Evolutionary conservation across 2,113 vertebrate species (phyloP).

Genomic region (Phyllostomus discolor): DNA sequence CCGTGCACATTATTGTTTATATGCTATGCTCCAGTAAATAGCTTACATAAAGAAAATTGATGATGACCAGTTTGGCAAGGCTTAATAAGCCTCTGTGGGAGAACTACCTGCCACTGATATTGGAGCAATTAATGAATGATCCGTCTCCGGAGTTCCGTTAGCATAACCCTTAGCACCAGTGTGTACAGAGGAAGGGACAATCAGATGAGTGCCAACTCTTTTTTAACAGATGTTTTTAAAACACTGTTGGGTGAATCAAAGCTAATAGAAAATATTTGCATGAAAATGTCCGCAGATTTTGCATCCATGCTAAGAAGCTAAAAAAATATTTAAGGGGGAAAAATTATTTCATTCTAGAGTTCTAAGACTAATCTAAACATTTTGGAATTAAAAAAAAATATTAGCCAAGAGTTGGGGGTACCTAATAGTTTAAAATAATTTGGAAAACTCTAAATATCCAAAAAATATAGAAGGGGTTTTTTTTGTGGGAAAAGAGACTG

Average conservation of each 20-base stretch:
- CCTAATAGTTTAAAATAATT: slow-evolving; percentile 11
- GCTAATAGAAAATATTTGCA: neutral
- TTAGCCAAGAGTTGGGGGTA: neutral
- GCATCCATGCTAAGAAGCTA: neutral
- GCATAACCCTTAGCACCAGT: neutral
- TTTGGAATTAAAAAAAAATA: neutral
- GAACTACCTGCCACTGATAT: neutral
- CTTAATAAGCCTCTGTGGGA: neutral
- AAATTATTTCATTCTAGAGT: neutral
- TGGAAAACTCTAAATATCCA: neutral
- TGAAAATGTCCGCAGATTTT: slow-evolving; percentile 1
- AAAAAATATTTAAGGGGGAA: neutral
- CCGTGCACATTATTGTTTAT: neutral
- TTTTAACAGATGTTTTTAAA: neutral
- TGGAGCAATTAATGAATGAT: neutral
- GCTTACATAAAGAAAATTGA: neutral
- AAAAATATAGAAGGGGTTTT: neutral
- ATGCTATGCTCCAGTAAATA: neutral
- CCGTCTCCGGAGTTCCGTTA: neutral
- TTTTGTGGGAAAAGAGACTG: neutral
- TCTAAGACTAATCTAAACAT: neutral
- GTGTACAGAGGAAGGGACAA: neutral
- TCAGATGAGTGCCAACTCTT: neutral
- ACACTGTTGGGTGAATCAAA: neutral
- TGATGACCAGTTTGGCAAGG: neutral